phyloP scores from a whole-genome alignment of 2,113 vertebrate genomes.

The Tachycineta bicolor region DNA sequence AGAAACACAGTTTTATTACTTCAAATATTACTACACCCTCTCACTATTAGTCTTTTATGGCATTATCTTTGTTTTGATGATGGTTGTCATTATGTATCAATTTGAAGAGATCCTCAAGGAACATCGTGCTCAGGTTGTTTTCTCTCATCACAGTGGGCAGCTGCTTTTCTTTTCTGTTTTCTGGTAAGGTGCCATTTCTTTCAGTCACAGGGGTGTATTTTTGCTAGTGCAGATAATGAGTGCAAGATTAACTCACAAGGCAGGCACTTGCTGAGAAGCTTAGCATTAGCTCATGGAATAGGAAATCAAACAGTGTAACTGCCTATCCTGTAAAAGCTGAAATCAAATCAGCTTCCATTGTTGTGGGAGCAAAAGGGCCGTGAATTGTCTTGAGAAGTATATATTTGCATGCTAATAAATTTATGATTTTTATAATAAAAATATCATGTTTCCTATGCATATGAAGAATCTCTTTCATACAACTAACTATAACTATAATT shows the following conservation, averaged over 20 bases:
- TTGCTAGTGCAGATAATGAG: conserved; percentile 18
- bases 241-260: conserved; percentile 20
- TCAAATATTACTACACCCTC: conserved; percentile 25
- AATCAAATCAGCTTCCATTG: neutral
- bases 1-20: conserved; percentile 3
- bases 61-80: conserved; percentile 38
- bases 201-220: conserved; percentile 19
- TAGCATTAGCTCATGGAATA: conserved; percentile 11
- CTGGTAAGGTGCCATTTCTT: conserved; percentile 44
- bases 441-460: neutral
- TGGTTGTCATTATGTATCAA: conserved; percentile 55
- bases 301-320: neutral
- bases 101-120: conserved; percentile 38
- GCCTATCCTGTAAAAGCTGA: neutral
- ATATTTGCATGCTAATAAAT: neutral
- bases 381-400: neutral
- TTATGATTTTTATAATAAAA: neutral
- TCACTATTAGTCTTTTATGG: neutral
- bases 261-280: conserved; percentile 28
- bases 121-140: conserved; percentile 20
- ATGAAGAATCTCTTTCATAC: neutral
- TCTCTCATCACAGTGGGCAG: conserved; percentile 14
- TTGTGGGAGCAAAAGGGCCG: neutral
- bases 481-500: too few relatives aligned
- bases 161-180: conserved; percentile 60